Evolutionary conservation across 1,140 invertebrate genomes (phyloP).

Genomic region (Acyrthosiphon pisum): DNA sequence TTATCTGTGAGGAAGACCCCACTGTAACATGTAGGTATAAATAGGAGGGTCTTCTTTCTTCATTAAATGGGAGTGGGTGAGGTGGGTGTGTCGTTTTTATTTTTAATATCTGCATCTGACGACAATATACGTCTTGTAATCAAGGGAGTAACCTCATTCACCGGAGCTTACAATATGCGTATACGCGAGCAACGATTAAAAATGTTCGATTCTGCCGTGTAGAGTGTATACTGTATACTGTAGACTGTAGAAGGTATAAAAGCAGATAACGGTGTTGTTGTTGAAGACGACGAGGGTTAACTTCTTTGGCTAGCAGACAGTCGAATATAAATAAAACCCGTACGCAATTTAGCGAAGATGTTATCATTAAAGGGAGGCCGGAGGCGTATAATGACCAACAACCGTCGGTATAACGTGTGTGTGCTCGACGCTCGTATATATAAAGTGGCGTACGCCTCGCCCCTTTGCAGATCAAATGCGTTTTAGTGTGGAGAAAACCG

Average conservation of each 20-base stretch:
- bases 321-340: not conserved
- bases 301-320: not conserved
- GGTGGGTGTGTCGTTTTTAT: not conserved
- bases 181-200: not conserved
- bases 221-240: too few species aligned
- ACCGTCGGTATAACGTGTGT: not conserved
- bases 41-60: too few species aligned
- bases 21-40: too few species aligned
- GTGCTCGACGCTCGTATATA: not conserved
- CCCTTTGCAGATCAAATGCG: not conserved
- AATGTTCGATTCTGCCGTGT: not conserved
- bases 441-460: not conserved
- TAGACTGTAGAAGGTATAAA: not conserved
- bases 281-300: slow-evolving; percentile 8
- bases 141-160: not conserved
- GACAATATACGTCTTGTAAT: not conserved
- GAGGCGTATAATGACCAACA: not conserved
- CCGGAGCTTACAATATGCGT: not conserved
- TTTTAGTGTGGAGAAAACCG: not conserved
- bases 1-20: too few species aligned
- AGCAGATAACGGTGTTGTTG: not conserved
- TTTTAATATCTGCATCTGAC: not conserved
- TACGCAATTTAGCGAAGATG: slow-evolving; percentile 39
- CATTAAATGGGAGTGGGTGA: too few species aligned
- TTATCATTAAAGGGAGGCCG: slow-evolving; percentile 36